Evolutionary conservation across 92 coral and sea anemone species (phyloP).

Genomic region (Micromussa lordhowensis): DNA sequence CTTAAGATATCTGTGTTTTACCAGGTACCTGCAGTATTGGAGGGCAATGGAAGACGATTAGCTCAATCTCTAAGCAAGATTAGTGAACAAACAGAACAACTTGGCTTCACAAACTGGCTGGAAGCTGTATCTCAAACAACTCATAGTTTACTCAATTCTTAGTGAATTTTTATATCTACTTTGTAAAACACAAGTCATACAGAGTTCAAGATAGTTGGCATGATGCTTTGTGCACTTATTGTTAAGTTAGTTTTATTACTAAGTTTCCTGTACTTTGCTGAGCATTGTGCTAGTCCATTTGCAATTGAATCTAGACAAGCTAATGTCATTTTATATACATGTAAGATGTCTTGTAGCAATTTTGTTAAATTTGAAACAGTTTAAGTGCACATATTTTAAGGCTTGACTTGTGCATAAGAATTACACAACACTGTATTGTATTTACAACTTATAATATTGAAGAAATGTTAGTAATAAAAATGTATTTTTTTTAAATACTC

Average conservation of each 20-base stretch:
- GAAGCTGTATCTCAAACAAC: constrained; percentile 33
- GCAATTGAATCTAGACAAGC: too few species aligned
- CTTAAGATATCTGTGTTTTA: neutral
- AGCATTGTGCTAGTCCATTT: too few species aligned
- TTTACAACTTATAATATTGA: neutral
- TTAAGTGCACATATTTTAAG: neutral
- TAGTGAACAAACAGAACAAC: constrained; percentile 36
- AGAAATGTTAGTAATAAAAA: too few species aligned
- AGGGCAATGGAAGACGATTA: constrained; percentile 35
- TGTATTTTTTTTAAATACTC: neutral
- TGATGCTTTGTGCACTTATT: neutral
- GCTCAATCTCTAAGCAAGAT: constrained; percentile 54
- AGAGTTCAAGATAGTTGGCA: neutral
- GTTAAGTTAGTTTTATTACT: too few species aligned
- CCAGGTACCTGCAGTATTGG: constrained; percentile 49
- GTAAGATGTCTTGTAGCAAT: too few species aligned
- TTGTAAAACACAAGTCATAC: neutral
- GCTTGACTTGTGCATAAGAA: neutral
- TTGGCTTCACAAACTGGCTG: constrained; percentile 71
- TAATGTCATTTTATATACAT: too few species aligned
- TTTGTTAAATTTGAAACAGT: neutral
- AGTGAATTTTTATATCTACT: neutral
- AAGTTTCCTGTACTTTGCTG: too few species aligned
- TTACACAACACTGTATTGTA: neutral
- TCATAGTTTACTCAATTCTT: neutral